Evolutionary conservation across 2,113 vertebrate species (phyloP).

Genomic region (Scortum barcoo): DNA sequence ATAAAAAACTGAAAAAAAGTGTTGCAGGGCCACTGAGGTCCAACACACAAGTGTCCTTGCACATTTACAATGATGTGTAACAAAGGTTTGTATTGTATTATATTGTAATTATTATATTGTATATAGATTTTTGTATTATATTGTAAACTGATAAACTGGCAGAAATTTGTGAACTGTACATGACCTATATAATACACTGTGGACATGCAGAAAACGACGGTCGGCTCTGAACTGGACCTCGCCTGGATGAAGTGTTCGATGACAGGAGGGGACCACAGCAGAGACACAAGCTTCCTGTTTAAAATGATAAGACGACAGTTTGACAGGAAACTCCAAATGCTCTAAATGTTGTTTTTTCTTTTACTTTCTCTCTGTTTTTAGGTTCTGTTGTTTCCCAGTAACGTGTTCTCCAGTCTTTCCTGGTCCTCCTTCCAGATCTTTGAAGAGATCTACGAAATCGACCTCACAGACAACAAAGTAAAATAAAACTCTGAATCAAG

Average conservation of each 20-base stretch:
- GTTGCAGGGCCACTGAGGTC: too few relatives aligned
- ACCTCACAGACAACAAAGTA: conserved; percentile 81
- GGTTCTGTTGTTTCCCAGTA: conserved; percentile 74
- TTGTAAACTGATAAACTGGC: too few relatives aligned
- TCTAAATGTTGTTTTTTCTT: neutral
- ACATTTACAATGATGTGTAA: too few relatives aligned
- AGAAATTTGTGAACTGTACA: too few relatives aligned
- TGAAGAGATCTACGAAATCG: conserved; percentile 74
- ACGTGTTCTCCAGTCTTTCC: conserved; percentile 75
- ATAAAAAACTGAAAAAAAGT: too few relatives aligned
- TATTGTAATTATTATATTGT: too few relatives aligned
- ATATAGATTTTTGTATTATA: too few relatives aligned
- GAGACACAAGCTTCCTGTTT: conserved; percentile 9
- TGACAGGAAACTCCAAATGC: neutral
- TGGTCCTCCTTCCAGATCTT: conserved; percentile 77
- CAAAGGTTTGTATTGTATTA: too few relatives aligned
- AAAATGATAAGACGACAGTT: conserved; percentile 1
- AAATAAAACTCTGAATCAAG: neutral
- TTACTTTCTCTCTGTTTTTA: conserved; percentile 24
- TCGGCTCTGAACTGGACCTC: too few relatives aligned
- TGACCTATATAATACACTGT: too few relatives aligned
- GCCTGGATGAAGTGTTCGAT: neutral
- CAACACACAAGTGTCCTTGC: too few relatives aligned
- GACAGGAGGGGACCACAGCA: neutral
- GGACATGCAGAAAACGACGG: too few relatives aligned